A percentile compares a stretch with the other conserved stretches of the same genome.
Conservation (phyloP, 2,113 vertebrate species). For the Pungitius pungitius region DNA sequence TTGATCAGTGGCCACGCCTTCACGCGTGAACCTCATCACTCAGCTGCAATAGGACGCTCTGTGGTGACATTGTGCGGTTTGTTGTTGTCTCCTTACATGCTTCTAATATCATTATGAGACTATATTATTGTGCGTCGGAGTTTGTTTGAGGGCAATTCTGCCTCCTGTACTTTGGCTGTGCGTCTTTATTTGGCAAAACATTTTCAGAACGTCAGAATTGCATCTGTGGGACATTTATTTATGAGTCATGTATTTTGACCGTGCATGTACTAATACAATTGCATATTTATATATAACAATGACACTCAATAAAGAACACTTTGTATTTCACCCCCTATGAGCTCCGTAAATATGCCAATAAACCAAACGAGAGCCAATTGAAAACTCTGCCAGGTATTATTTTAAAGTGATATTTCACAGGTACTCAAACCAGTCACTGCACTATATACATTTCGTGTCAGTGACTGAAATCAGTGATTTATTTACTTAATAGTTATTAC, state of each 20-base stretch:
- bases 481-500: neutral
- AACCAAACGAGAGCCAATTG: neutral
- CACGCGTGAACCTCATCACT: constrained; percentile 29
- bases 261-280: neutral
- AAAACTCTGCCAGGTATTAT: neutral
- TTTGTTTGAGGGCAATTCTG: neutral
- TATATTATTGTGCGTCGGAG: neutral
- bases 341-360: neutral
- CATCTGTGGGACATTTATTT: neutral
- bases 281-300: neutral
- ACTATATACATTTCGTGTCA: neutral
- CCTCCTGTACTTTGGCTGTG: neutral
- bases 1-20: constrained; percentile 70
- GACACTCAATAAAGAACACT: neutral
- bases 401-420: neutral
- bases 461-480: neutral
- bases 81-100: neutral
- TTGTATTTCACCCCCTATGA: neutral
- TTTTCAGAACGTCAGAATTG: neutral
- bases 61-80: neutral
- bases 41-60: constrained; percentile 3
- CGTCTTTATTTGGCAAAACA: neutral
- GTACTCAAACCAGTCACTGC: neutral
- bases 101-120: neutral
- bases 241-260: neutral